Conservation (phyloP, 2,797 vertebrate species). For the Sebastes itinus region DNA sequence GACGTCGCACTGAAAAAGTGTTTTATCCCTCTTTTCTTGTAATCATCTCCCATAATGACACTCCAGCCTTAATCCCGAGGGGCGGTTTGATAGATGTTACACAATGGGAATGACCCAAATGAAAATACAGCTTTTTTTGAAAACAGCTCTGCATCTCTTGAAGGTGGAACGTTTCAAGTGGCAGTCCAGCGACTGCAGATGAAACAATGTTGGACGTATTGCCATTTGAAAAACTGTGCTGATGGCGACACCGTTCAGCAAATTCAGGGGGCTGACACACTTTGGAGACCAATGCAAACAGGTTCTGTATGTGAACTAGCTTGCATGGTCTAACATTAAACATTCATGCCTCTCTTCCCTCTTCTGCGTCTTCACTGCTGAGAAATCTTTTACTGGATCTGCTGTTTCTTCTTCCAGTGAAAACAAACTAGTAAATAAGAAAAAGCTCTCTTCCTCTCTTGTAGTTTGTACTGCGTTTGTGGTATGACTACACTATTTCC, state of each 20-base stretch:
- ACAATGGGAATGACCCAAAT: constrained; percentile 17
- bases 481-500: neutral
- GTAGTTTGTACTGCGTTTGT: neutral
- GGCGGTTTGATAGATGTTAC: constrained; percentile 26
- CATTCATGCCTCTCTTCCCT: constrained; percentile 10
- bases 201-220: neutral
- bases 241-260: constrained; percentile 11
- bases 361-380: neutral
- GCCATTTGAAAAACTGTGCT: constrained; percentile 9
- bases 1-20: constrained; percentile 9
- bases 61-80: constrained; percentile 27
- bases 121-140: constrained; percentile 9
- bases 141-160: constrained; percentile 5
- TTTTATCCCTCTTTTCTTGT: constrained; percentile 33
- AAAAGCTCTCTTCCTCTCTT: neutral
- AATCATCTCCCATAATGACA: constrained; percentile 50
- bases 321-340: constrained; percentile 8
- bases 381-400: neutral
- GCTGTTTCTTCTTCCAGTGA: constrained; percentile 1
- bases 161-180: constrained; percentile 6
- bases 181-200: constrained; percentile 10
- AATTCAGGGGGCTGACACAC: constrained; percentile 16
- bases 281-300: constrained; percentile 14
- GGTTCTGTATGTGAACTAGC: constrained; percentile 16
- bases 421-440: constrained; percentile 4